Conservation (phyloP, 2,113 vertebrate genomes). For the Pungitius pungitius region DNA sequence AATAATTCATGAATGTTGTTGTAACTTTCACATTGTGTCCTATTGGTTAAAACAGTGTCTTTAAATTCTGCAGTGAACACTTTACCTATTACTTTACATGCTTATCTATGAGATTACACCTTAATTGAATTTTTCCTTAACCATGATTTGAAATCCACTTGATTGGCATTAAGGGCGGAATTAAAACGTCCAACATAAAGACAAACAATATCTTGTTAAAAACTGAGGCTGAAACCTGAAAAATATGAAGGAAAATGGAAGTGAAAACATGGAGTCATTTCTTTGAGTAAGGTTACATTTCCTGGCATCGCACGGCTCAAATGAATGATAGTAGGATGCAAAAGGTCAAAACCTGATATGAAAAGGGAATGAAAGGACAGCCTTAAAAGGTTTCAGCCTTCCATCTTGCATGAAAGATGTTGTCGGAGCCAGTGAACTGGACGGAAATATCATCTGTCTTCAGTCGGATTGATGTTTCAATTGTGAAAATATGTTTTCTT, state of each 20-base stretch:
- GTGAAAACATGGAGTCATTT: constrained; percentile 16
- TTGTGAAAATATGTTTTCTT: neutral
- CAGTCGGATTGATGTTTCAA: neutral
- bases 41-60: neutral
- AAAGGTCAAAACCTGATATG: constrained; percentile 26
- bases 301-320: constrained; percentile 6
- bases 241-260: neutral
- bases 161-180: no score
- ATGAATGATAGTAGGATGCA: constrained; percentile 9
- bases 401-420: neutral
- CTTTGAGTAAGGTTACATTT: constrained; percentile 24
- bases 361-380: constrained; percentile 5
- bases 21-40: neutral
- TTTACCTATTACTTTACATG: neutral
- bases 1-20: neutral
- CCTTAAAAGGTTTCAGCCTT: neutral
- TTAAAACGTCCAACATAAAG: no score
- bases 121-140: neutral
- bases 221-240: constrained; percentile 9
- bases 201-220: neutral
- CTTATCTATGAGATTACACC: neutral
- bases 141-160: neutral
- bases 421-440: neutral
- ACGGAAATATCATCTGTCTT: neutral
- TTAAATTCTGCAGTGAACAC: neutral